Percentiles rank a stretch among this genome's conserved stretches.
phyloP scores from a whole-genome alignment of 2,113 vertebrate genomes.

The Marcusenius ussheri region DNA sequence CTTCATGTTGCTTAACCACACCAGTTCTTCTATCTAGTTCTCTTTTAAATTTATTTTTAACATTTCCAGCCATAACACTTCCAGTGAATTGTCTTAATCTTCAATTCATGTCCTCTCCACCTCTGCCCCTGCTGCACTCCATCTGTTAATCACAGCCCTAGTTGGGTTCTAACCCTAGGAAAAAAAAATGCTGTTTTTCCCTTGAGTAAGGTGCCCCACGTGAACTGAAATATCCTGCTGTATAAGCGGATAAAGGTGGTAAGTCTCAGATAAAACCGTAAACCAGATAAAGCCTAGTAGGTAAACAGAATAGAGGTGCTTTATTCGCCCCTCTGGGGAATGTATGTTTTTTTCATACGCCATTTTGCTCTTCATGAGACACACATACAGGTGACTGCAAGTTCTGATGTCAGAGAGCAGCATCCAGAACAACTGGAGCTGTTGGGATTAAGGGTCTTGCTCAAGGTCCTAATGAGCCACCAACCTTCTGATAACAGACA shows the following conservation, averaged over 20 bases:
- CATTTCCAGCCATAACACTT: neutral
- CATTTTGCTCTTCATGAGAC: neutral
- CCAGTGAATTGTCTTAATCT: neutral
- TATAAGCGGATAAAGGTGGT: neutral
- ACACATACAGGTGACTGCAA: neutral
- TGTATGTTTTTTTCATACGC: neutral
- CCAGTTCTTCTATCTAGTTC: neutral
- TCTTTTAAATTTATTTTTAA: neutral
- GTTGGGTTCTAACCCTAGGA: neutral
- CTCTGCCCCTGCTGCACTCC: neutral
- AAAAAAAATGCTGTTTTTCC: neutral
- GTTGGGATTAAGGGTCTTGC: neutral
- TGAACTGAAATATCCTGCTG: neutral
- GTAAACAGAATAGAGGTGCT: neutral
- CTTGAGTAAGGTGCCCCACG: neutral
- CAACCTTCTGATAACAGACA: neutral
- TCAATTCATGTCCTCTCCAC: neutral
- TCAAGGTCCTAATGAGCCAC: neutral
- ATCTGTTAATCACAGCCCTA: neutral
- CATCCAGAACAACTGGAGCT: neutral
- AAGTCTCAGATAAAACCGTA: neutral
- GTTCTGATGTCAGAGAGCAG: neutral
- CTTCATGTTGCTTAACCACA: neutral
- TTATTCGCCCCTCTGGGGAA: neutral
- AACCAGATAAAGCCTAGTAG: neutral